Base-by-base conservation (phyloP, 2,113 vertebrate genomes). In the Elanoides forficatus region DNA sequence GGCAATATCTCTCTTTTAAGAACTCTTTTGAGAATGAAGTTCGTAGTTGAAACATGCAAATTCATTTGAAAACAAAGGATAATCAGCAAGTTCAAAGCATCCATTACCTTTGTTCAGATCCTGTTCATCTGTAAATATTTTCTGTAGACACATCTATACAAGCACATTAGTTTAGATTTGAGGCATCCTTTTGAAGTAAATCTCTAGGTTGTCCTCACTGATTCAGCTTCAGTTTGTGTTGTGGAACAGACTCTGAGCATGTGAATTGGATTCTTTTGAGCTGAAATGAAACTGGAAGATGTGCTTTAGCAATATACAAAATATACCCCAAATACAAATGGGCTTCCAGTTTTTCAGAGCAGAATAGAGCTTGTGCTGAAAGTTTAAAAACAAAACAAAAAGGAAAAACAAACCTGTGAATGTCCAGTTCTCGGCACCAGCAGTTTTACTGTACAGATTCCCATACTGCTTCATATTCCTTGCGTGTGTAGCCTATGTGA, bases 1-100 rank as follows among this genome's bases (percentile, higher is more conserved):
- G 36, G n/a, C 79, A 34, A 50, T n/a, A 12, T 45, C 42, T 78
- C 23, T 47, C 11, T 40, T 40, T 84, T 36, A 42, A 78, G 45
- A 73, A 6, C 38, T 70, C n/a, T 36, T 62, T 23, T 47, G 18
- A 53, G 74, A 66, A 52, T 62, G 4, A 87, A 75, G 6, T 53
- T 83, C 0, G 0, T 87, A 58, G 34, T 15, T 48, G 7, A 13
- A 74, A 52, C 3, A 3, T 73, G 26, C 20, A 50, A 14, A 27
- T 43, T 85, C 11, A 50, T 76, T 79, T 82, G 23, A 73, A 89
- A 81, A 62, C n/a, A 74, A 84, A 59, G 11, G 7, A 58, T 74
- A 30, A 79, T 52, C 8, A 73, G 18, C n/a, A 80, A 53, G 20
- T 86, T 81, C 43, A 82, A 82, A 82, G 25, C 34, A 48, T 62